Base-by-base conservation (phyloP, 30 jellyfish, hydroid and myxozoan species). In the Aurelia sp. region DNA sequence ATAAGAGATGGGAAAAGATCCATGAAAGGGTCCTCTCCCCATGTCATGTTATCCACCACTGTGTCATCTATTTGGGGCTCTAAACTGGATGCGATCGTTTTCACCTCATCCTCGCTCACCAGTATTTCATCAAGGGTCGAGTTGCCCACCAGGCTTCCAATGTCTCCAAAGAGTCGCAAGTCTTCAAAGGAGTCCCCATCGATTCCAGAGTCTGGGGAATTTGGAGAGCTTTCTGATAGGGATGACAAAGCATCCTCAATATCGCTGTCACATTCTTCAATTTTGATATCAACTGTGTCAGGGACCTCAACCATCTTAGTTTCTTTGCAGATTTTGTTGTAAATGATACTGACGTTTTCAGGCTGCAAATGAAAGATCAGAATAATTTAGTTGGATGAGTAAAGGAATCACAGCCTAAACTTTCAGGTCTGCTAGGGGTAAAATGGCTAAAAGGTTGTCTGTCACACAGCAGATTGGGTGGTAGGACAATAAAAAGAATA, bases 141-240 rank as follows among this genome's bases (percentile, higher is more conserved):
- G 97, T 78, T 48, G 95, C 99, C 99, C 99, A 95, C 99, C 99
- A 95, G 12, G 97, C 99, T 57, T 57, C 92, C 84, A 80, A 96
- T 67, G 75, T 90, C 95, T 76, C 92, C 91, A 85, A 95, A 84
- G 96, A 95, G 70, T 60, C 87, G 44, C 67, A 93, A 78, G 89
- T 78, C 88, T 66, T 87, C 98, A 86, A 77, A 55, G 79, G 66
- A 72, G 84, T 76, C 92, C 80, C 94, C 88, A 40, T 76, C 88
- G 50, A 91, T 73, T 38, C 96, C 82, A 2, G 97, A 73, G 86
- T 77, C 96, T 69, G 98, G 98, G 87, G 98, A 87, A 69, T 80
- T 78, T 82, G 95, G 97, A 53, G 91, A 78, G 91, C 97, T 87
- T 60, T 84, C 97, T 72, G 97, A 86, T 90, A 90, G 64, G 69